Conservation (phyloP, 2,797 vertebrate species). For the Chiloscyllium punctatum region DNA sequence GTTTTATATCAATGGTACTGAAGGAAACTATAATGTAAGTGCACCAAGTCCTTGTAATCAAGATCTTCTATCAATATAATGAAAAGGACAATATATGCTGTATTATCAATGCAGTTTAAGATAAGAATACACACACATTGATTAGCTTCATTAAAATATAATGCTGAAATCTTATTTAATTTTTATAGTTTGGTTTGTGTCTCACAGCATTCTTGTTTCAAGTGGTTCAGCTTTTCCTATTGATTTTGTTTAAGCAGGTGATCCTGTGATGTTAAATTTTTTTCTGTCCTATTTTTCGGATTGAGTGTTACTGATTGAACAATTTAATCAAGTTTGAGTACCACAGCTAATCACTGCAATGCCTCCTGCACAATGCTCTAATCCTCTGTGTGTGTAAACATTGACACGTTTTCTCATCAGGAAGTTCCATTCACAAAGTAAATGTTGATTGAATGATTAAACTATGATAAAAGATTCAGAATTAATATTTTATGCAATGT, state of each 20-base stretch:
- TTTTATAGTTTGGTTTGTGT: not conserved
- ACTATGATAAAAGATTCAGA: not conserved
- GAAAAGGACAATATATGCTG: not conserved
- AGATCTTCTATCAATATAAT: not conserved
- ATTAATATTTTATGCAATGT: not conserved
- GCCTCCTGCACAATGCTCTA: not conserved
- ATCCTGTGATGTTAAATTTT: not conserved
- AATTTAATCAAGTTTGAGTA: slow-evolving; percentile 11
- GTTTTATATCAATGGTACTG: not conserved
- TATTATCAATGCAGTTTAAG: not conserved
- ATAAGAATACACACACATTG: not conserved
- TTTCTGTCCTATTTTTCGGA: not conserved
- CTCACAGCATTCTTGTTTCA: not conserved
- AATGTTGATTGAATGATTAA: not conserved
- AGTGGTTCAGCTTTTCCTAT: slow-evolving; percentile 17
- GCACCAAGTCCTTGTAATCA: not conserved
- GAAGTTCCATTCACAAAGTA: not conserved
- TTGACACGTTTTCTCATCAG: not conserved
- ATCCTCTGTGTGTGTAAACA: not conserved
- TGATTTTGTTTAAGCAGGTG: slow-evolving; percentile 28
- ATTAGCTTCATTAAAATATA: not conserved
- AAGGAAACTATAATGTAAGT: not conserved
- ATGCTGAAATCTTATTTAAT: not conserved
- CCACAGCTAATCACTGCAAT: not conserved
- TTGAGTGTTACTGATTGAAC: slow-evolving; percentile 7